These are phyloP conservation scores for Phaethon lepturus DNA, from an alignment of 2,113 vertebrate species.

Conservation along the genomic window DNA sequence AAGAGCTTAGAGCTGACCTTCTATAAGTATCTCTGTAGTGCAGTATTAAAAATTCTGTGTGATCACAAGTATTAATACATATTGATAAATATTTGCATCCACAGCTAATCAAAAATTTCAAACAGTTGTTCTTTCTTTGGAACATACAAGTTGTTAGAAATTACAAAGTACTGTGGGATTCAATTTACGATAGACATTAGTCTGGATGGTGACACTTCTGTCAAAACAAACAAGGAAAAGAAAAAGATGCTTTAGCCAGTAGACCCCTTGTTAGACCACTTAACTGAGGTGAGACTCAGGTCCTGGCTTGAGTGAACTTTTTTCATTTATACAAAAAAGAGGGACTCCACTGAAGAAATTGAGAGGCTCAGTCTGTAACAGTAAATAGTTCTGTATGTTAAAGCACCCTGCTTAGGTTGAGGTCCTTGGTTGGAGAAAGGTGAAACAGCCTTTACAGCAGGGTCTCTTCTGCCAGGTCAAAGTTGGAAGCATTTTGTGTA, in stretches of 20 bases:
- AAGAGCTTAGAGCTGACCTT: neutral
- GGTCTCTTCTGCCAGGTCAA: neutral
- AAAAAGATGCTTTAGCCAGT: neutral
- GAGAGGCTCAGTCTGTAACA: neutral
- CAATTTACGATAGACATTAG: accelerated
- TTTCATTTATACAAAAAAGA: neutral
- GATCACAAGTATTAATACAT: neutral
- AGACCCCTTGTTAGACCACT: neutral
- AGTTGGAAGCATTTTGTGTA: neutral
- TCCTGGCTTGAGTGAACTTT: neutral
- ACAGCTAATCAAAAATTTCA: neutral
- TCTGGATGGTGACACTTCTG: neutral
- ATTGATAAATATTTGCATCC: neutral
- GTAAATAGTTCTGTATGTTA: neutral
- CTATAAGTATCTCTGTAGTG: neutral
- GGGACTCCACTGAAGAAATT: neutral
- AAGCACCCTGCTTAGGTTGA: neutral
- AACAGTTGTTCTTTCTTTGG: neutral
- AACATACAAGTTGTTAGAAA: neutral
- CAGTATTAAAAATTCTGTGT: neutral
- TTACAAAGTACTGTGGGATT: neutral
- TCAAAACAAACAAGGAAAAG: neutral
- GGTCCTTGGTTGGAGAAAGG: neutral
- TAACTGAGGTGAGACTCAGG: neutral
- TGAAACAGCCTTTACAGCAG: neutral